Percentiles rank a stretch among this genome's conserved stretches.
Conservation (phyloP, 2,113 vertebrate species). For the Cephalopholis sonnerati region DNA sequence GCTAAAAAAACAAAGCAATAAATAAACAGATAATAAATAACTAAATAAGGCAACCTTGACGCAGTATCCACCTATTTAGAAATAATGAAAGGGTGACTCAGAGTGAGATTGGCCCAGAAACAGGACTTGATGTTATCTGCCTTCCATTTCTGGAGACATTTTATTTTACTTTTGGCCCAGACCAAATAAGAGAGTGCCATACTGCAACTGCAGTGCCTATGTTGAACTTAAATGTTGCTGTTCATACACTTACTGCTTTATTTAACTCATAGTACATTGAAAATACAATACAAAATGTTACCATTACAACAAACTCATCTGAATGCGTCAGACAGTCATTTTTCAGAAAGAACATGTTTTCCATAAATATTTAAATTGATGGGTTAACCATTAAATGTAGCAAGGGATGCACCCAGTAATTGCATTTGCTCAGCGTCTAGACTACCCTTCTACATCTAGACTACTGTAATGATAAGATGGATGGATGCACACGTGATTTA, state of each 20-base stretch:
- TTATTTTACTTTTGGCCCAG: background rate
- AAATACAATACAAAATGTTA: background rate
- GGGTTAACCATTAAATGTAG: background rate
- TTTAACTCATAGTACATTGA: background rate
- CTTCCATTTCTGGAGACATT: conserved; percentile 26
- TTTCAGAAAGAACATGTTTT: background rate
- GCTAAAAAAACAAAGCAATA: conserved; percentile 32
- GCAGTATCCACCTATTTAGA: conserved; percentile 16
- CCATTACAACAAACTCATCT: background rate
- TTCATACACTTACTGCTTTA: background rate
- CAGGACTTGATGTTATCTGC: conserved; percentile 7
- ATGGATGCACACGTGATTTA: background rate
- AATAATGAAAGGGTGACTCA: conserved; percentile 31
- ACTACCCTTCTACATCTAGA: background rate
- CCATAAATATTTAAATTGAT: background rate
- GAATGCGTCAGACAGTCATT: background rate
- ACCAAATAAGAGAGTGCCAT: background rate
- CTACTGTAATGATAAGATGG: background rate
- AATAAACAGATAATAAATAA: conserved; percentile 21
- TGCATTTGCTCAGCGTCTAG: background rate
- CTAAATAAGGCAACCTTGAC: conserved; percentile 5
- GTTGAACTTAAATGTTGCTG: background rate
- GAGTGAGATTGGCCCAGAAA: conserved; percentile 27
- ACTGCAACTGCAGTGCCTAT: background rate
- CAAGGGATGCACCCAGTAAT: background rate